Percentiles rank a stretch among this genome's conserved stretches.
Conservation (phyloP, 2,797 vertebrate species). For the Oreochromis mossambicus region DNA sequence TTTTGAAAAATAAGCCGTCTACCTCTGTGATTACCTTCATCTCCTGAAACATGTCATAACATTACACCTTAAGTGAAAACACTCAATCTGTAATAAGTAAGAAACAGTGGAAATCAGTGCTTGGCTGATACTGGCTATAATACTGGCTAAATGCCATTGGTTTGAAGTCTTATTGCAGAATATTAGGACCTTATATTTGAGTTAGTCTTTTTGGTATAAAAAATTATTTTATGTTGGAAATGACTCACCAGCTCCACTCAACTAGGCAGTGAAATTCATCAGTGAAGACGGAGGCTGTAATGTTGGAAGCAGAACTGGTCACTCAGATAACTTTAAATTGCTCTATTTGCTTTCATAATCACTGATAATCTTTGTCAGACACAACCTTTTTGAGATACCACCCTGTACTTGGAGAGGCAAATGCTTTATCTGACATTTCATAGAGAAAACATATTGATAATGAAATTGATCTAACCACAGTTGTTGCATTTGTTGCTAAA, state of each 20-base stretch:
- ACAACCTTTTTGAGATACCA: background rate
- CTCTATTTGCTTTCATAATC: background rate
- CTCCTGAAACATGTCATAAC: slow-evolving; percentile 37
- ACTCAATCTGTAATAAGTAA: background rate
- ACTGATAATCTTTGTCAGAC: background rate
- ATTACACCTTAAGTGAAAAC: slow-evolving; percentile 13
- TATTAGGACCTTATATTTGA: background rate
- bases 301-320: background rate
- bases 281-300: no score
- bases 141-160: background rate
- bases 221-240: background rate
- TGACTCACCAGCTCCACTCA: background rate
- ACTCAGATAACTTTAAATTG: background rate
- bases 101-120: background rate
- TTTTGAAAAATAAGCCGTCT: background rate
- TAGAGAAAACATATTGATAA: background rate
- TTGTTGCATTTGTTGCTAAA: background rate
- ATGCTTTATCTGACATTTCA: background rate
- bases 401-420: background rate
- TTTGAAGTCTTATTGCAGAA: background rate
- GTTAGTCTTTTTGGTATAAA: background rate
- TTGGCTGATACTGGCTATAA: background rate
- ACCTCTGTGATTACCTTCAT: slow-evolving; percentile 33
- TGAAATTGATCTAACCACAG: background rate
- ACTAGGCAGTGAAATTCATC: background rate